A percentile compares a stretch with the other conserved stretches of the same genome.
These are phyloP conservation scores for Melanocharis versteri DNA, from an alignment of 2,113 vertebrate genomes.

Conservation along the genomic window DNA sequence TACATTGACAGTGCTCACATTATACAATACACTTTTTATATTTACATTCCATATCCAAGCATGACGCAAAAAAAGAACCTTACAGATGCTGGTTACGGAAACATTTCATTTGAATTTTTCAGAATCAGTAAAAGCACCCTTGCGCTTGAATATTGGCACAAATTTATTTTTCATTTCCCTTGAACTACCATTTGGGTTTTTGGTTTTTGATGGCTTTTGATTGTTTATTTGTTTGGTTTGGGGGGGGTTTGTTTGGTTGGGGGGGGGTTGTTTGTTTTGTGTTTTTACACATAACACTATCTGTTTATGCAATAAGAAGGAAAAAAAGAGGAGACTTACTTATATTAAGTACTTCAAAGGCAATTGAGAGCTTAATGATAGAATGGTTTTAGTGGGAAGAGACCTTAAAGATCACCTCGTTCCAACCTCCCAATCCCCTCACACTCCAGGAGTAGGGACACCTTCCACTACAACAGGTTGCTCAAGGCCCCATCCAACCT, in stretches of 20 bases:
- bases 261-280: neutral
- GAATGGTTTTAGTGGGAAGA: neutral
- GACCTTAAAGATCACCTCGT: neutral
- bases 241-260: neutral
- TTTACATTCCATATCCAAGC: neutral
- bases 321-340: neutral
- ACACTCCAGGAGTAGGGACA: neutral
- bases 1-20: neutral
- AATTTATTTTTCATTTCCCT: neutral
- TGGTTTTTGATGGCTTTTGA: neutral
- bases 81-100: neutral
- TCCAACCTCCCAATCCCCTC: fast-evolving
- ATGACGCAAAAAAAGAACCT: neutral
- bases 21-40: neutral
- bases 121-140: neutral
- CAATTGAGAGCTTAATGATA: neutral
- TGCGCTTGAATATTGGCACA: neutral
- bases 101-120: neutral
- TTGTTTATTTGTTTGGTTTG: neutral
- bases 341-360: neutral
- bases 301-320: neutral
- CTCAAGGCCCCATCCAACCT: neutral
- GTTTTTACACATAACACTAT: neutral
- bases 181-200: neutral
- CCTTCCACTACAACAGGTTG: neutral